Base-by-base conservation (phyloP, 2,113 vertebrate species). In the Proteles cristata region DNA sequence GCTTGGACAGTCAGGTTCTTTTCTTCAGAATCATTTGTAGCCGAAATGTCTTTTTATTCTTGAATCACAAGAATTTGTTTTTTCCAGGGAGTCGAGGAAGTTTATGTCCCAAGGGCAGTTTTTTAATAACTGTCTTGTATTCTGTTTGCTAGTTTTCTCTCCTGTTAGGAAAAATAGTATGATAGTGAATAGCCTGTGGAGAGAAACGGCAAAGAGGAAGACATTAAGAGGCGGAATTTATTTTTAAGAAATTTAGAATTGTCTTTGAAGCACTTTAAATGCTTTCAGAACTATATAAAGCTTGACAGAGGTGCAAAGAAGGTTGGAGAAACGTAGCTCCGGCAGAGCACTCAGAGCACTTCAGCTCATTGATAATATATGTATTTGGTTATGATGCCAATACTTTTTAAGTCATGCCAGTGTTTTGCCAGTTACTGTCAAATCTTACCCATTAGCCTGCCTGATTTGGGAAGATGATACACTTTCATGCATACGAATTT, bases 401-500 rank as follows among this genome's bases (percentile, higher is more conserved):
- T 12, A 25, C 35, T 12, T 87, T 85, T 96, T 61, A 71, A 68
- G 28, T 2, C n/a, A 9, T 31, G 10, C 48, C 21, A 43, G 12
- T 9, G 63, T 33, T 65, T 93, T 68, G n/a, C 39, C 45, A 58
- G 0, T 94, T 82, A 35, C 1, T n/a, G 7, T 81, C 15, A 1
- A 0, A 45, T 84, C 31, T 14, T 90, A 21, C 5, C 12, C 15
- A 1, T 63, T 81, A 17, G 5, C 81, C 11, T 71, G 1, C 15
- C 12, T 80, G 5, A 16, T 89, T 90, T 4, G 55, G 26, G 69
- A 98, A 91, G 25, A 87, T 88, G 28, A 66, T 88, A 53, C 1
- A 28, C 88, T 74, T 94, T 94, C 82, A 80, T 2, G 0, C 71
- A 9, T 95, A 53, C 63, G 19, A 80, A 97, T 77, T 96, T 98